These are phyloP conservation scores for Neodontobutis hainanensis DNA, from an alignment of 2,113 vertebrate species.

Conservation along the genomic window DNA sequence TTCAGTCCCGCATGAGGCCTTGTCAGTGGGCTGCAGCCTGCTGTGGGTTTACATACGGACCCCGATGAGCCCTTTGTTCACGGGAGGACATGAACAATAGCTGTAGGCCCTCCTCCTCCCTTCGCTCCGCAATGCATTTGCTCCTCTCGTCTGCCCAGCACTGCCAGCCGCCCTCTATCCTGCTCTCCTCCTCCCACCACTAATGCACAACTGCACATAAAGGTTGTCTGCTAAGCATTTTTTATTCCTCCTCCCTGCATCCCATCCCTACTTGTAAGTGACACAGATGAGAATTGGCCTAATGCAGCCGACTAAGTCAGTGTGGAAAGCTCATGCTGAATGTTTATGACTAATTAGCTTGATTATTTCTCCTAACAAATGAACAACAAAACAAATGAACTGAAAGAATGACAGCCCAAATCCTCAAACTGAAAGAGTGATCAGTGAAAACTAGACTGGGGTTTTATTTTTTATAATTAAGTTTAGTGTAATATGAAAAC, in stretches of 20 bases:
- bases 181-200: constrained; percentile 45
- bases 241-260: constrained; percentile 56
- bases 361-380: constrained; percentile 46
- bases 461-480: constrained; percentile 12
- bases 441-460: constrained; percentile 25
- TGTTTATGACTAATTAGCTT: constrained; percentile 60
- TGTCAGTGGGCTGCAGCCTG: constrained; percentile 74
- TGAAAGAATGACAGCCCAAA: constrained; percentile 31
- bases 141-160: constrained; percentile 71
- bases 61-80: constrained; percentile 85
- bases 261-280: constrained; percentile 60
- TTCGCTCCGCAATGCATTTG: constrained; percentile 73
- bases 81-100: constrained; percentile 85
- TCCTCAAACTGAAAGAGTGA: constrained; percentile 7
- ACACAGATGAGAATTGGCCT: constrained; percentile 71
- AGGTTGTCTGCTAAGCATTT: constrained; percentile 76
- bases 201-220: constrained; percentile 72
- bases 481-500: constrained; percentile 6
- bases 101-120: constrained; percentile 80
- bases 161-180: constrained; percentile 61
- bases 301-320: constrained; percentile 54
- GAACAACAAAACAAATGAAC: constrained; percentile 25
- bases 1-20: constrained; percentile 74
- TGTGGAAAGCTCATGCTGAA: constrained; percentile 47
- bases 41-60: constrained; percentile 78